phyloP scores from a whole-genome alignment of 1,140 invertebrate genomes.

The Eriocheir sinensis region DNA sequence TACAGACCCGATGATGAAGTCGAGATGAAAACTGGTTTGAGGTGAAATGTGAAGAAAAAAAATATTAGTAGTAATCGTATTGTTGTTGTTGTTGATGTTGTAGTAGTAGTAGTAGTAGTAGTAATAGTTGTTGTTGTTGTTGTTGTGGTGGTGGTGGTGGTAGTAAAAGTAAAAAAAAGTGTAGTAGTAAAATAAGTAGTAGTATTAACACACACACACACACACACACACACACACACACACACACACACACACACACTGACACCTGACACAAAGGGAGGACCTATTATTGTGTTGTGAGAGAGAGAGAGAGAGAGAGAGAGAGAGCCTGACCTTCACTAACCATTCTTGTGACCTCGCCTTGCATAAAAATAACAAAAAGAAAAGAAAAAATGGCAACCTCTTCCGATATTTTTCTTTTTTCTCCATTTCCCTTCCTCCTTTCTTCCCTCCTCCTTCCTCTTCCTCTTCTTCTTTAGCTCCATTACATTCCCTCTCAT shows the following conservation, averaged over 20 bases:
- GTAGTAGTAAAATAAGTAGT: not conserved
- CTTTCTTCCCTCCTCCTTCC: too few relatives aligned
- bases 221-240: not conserved
- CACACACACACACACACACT: not conserved
- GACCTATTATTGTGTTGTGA: not conserved
- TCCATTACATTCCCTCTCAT: too few relatives aligned
- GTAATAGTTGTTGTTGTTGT: not conserved
- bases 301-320: slow-evolving; percentile 20
- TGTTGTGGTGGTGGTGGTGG: not conserved
- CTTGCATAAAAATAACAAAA: not conserved
- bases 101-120: too few relatives aligned
- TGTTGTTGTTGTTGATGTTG: not conserved
- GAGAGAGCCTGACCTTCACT: not conserved
- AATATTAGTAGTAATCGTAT: not conserved
- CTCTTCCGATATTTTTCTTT: not conserved
- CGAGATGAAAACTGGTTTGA: not conserved
- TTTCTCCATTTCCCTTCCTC: too few relatives aligned
- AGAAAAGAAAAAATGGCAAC: not conserved
- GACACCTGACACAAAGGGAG: not conserved
- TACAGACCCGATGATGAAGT: not conserved
- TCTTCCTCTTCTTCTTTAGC: too few relatives aligned
- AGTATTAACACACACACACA: not conserved
- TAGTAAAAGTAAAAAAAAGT: slow-evolving; percentile 2
- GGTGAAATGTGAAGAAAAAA: not conserved
- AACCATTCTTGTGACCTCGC: not conserved